These are phyloP conservation scores for Montipora sp. DNA, from an alignment of 64 coral and sea anemone species.

Conservation along the genomic window DNA sequence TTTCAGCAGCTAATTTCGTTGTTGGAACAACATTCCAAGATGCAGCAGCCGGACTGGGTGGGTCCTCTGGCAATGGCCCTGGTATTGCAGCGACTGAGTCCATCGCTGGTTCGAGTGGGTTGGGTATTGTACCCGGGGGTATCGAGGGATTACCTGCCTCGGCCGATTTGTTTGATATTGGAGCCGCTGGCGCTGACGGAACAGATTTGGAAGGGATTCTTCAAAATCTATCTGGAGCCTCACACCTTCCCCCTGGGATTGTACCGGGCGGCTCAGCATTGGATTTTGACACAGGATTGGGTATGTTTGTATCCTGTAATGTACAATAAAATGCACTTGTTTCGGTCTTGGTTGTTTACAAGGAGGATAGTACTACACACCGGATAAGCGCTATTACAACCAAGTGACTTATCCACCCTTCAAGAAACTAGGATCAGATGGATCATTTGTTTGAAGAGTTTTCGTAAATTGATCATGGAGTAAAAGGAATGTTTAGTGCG, in stretches of 20 bases:
- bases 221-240: constrained; percentile 82
- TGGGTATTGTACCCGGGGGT: constrained; percentile 22
- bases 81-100: constrained; percentile 24
- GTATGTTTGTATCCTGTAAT: constrained; percentile 7
- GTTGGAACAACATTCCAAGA: constrained; percentile 51
- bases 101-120: constrained; percentile 37
- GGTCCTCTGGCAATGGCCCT: constrained; percentile 15
- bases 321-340: background rate
- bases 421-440: too few species aligned
- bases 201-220: constrained; percentile 88
- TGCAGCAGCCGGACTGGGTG: constrained; percentile 20
- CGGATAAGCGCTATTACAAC: too few species aligned
- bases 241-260: constrained; percentile 79
- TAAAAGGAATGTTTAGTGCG: too few species aligned
- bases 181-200: constrained; percentile 25
- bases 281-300: constrained; percentile 86
- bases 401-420: too few species aligned
- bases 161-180: constrained; percentile 67
- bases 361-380: too few species aligned
- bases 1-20: constrained; percentile 30
- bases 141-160: constrained; percentile 51
- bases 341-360: too few species aligned
- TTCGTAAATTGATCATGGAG: too few species aligned
- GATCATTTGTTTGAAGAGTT: too few species aligned
- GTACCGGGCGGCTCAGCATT: constrained; percentile 69